Evolutionary conservation across 2,113 vertebrate species (phyloP).

Genomic region (Pollachius pollachius): DNA sequence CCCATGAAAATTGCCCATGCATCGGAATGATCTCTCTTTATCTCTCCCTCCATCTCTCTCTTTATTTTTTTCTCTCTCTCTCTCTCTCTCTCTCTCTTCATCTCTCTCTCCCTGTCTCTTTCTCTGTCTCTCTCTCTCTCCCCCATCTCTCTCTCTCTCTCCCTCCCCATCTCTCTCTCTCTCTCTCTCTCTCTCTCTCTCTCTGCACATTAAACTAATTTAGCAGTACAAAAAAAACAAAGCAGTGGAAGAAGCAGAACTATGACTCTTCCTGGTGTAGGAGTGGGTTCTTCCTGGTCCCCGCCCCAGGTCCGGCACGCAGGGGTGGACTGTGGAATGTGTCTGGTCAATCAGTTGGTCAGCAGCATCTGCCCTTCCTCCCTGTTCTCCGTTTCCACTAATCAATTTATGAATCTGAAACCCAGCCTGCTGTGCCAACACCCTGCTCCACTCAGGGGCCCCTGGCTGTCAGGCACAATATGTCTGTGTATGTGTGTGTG

Average conservation of each 20-base stretch:
- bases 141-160: background rate
- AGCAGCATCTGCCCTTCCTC: too few relatives aligned
- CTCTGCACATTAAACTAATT: too few relatives aligned
- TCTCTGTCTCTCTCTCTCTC: too few relatives aligned
- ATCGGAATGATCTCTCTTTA: slow-evolving; percentile 26
- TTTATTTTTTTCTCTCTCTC: background rate
- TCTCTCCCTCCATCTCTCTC: background rate
- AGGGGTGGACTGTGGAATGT: too few relatives aligned
- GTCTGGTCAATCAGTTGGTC: too few relatives aligned
- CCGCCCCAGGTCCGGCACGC: too few relatives aligned
- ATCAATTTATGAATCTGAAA: slow-evolving; percentile 61
- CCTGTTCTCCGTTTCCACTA: slow-evolving; percentile 18
- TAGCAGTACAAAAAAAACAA: too few relatives aligned
- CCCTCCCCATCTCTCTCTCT: too few relatives aligned
- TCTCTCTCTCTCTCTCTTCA: slow-evolving; percentile 3
- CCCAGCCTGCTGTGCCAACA: slow-evolving; percentile 16
- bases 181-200: too few relatives aligned
- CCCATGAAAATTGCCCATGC: slow-evolving; percentile 32
- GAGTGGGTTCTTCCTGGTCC: too few relatives aligned
- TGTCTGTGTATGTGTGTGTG: slow-evolving; percentile 1
- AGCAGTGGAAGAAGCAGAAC: too few relatives aligned
- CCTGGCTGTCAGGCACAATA: slow-evolving; percentile 45
- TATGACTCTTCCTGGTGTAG: too few relatives aligned
- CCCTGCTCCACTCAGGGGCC: slow-evolving; percentile 15
- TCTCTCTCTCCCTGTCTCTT: slow-evolving; percentile 27